A percentile compares a stretch with the other conserved stretches of the same genome.
Conservation (phyloP, 2,113 vertebrate species). For the Protobothrops mucrosquamatus region DNA sequence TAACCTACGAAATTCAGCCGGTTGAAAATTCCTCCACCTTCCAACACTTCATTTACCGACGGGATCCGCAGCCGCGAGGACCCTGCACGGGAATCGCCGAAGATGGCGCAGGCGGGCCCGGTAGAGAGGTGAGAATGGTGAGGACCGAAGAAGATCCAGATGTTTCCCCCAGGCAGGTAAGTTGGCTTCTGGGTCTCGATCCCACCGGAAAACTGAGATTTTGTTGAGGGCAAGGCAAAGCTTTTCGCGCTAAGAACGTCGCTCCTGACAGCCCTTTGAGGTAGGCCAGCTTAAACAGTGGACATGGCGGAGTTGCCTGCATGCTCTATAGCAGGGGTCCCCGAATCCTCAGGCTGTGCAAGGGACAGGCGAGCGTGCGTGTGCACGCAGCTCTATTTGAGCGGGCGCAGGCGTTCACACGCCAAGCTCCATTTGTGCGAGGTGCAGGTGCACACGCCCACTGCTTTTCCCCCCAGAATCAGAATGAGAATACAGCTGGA, state of each 20-base stretch:
- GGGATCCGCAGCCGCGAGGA: neutral
- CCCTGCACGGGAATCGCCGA: neutral
- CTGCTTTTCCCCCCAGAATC: no score
- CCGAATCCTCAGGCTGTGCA: no score
- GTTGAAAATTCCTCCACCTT: slow-evolving; percentile 1
- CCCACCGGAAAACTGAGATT: neutral
- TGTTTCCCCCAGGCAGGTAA: neutral
- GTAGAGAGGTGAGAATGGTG: neutral
- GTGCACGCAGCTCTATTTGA: no score
- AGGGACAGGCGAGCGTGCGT: no score
- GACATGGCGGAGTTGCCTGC: neutral
- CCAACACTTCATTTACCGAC: slow-evolving; percentile 21
- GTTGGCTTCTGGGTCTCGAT: neutral
- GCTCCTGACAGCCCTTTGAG: neutral
- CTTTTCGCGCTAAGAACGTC: neutral
- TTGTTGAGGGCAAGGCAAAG: neutral
- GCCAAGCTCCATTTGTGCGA: no score
- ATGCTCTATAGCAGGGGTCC: neutral
- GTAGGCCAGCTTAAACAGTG: neutral
- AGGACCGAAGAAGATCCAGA: neutral
- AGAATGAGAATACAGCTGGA: no score
- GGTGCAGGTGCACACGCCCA: no score
- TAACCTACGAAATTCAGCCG: slow-evolving; percentile 7
- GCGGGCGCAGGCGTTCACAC: no score
- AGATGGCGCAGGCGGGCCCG: neutral